Percentiles rank a stretch among this genome's conserved stretches.
These are phyloP conservation scores for Lutraria lutraria DNA, from an alignment of 2,888 invertebrate species.

Conservation along the genomic window DNA sequence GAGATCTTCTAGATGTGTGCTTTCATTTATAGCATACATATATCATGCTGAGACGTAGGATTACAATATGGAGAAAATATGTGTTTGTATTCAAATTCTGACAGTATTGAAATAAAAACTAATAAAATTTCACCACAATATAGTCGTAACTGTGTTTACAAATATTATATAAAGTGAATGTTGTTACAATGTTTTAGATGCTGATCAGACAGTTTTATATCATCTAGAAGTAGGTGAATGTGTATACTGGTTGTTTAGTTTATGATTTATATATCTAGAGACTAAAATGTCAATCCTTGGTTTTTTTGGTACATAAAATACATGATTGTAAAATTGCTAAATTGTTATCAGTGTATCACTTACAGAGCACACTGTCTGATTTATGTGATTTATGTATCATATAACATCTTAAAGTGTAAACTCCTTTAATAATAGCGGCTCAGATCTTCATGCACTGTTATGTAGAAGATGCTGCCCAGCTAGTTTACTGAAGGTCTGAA, in stretches of 20 bases:
- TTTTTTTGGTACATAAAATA: neutral
- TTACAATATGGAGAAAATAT: neutral
- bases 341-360: neutral
- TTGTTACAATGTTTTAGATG: too few species aligned
- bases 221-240: too few species aligned
- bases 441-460: too few species aligned
- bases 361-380: neutral
- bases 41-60: neutral
- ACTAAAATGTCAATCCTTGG: neutral
- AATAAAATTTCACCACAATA: neutral
- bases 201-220: too few species aligned
- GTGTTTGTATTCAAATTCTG: neutral
- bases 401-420: too few species aligned
- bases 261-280: neutral
- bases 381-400: too few species aligned
- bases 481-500: too few species aligned
- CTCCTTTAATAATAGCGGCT: too few species aligned
- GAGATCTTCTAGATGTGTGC: neutral
- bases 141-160: too few species aligned
- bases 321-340: neutral
- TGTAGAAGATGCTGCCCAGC: too few species aligned
- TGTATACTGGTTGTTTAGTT: neutral
- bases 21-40: neutral
- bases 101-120: neutral
- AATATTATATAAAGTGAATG: too few species aligned